Evolutionary conservation across 2,888 invertebrate genomes (phyloP), one percentile per base, ranked within the genome.

Genomic region (Tanypteryx hageni): DNA sequence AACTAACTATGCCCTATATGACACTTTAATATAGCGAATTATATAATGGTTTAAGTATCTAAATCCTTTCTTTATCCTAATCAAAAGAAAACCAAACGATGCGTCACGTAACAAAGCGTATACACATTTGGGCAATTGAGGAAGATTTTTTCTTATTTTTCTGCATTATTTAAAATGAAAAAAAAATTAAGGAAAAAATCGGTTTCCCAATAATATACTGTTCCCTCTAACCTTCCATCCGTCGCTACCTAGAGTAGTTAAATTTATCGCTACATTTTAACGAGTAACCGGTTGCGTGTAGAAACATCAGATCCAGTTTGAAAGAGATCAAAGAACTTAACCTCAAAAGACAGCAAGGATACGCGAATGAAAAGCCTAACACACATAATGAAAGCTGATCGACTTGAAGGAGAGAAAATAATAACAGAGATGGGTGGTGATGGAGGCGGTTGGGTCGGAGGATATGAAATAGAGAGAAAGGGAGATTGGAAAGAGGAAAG

Each of bases 331-430:
- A 76, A 76, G 76, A 27, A 76, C 76, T 27, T 22, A 68, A 22
- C 68, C 68, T 27, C 76, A 27, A 76, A 76, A 76, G 76, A 27
- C 76, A 27, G 22, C 22, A 27, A 76, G 76, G 27, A 13, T 76
- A 27, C 76, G 22, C n/a, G 68, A 68, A 68, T 27, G 0, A 14
- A 27, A 76, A 76, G 27, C 76, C n/a, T 76, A 76, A 76, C 22
- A 22, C 22, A 76, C 27, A 76, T 76, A 76, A 76, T 76, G 76
- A 76, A 76, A 76, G 76, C 22, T 76, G 76, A 76, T 76, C 27
- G 76, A 76, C 76, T 27, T 22, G 76, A n/a, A 44, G 44, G 44
- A 44, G 44, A 5, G 44, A 44, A 44, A 44, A 44, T 44, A 44
- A 44, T 44, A 44, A 44, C 44, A 44, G 5, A 44, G 44, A 44